These are phyloP conservation scores for Drosophila neonasuta DNA, from an alignment of 2,888 invertebrate genomes.

Conservation along the genomic window DNA sequence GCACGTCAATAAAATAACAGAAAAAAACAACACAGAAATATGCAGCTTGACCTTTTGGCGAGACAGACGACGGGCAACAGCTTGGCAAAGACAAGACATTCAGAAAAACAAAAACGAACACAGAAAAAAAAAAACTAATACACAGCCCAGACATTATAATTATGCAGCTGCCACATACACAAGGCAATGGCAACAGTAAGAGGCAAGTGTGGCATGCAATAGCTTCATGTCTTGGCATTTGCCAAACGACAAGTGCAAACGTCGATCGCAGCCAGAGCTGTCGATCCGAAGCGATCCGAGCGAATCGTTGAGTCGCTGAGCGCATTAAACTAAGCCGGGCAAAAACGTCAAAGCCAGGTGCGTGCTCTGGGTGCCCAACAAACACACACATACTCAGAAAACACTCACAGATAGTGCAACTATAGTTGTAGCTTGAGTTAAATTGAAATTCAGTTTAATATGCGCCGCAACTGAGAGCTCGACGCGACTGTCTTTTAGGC, in stretches of 20 bases:
- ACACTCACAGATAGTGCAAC: no score
- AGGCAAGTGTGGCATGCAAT: constrained; percentile 62
- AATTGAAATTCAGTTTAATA: constrained; percentile 69
- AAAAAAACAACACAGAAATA: constrained; percentile 55
- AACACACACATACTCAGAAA: background rate
- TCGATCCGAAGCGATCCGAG: constrained; percentile 30
- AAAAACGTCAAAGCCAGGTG: constrained; percentile 61
- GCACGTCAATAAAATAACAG: constrained; percentile 48
- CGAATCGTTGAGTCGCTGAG: constrained; percentile 55
- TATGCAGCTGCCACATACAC: constrained; percentile 74
- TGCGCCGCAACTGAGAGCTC: constrained; percentile 52
- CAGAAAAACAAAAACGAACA: constrained; percentile 4
- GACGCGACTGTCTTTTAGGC: constrained; percentile 10
- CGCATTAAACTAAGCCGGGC: constrained; percentile 69
- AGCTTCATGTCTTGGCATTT: constrained; percentile 69
- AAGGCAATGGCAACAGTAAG: constrained; percentile 19
- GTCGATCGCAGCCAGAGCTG: constrained; percentile 52
- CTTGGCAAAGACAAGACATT: constrained; percentile 37
- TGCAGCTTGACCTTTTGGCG: constrained; percentile 72
- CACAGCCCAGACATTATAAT: constrained; percentile 71
- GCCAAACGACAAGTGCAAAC: constrained; percentile 74
- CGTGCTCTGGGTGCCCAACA: constrained; percentile 60
- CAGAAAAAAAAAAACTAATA: constrained; percentile 25
- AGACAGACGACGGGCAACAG: constrained; percentile 55
- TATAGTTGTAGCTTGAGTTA: no score